phyloP scores from a whole-genome alignment of 2,113 vertebrate genomes.

The Peromyscus polionotus region DNA sequence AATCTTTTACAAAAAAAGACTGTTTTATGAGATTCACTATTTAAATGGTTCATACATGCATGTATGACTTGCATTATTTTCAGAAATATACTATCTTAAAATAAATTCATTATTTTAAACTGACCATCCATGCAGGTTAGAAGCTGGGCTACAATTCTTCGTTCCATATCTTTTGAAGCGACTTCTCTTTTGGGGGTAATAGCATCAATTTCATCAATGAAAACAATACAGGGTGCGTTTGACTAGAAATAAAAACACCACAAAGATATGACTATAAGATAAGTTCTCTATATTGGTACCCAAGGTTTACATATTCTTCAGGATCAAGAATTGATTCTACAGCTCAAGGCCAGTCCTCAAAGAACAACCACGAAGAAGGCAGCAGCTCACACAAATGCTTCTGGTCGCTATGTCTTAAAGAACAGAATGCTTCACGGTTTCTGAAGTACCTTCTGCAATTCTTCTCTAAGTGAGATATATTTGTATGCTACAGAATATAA shows the following conservation, averaged over 20 bases:
- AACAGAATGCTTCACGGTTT: background rate
- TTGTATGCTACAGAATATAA: background rate
- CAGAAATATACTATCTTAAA: conserved; percentile 18
- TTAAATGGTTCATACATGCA: conserved; percentile 21
- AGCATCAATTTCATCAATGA: conserved; percentile 99
- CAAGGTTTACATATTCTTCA: background rate
- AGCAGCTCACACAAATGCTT: background rate
- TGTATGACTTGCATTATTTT: background rate
- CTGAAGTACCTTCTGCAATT: background rate
- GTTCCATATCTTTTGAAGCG: conserved; percentile 99
- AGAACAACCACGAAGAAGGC: conserved; percentile 2
- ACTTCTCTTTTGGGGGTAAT: conserved; percentile 98
- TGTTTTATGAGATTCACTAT: background rate
- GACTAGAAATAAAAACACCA: conserved; percentile 84
- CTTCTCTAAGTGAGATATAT: background rate
- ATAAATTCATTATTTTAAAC: conserved; percentile 66
- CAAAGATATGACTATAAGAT: background rate
- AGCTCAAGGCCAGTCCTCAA: background rate
- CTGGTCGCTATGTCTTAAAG: background rate
- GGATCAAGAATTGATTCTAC: background rate
- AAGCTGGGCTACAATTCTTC: conserved; percentile 97
- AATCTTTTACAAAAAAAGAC: background rate
- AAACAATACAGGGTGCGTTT: conserved; percentile 95
- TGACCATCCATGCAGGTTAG: conserved; percentile 98
- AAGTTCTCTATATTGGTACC: background rate